These are phyloP conservation scores for Phyllotreta striolata DNA, from an alignment of 2,888 invertebrate species.

Conservation along the genomic window DNA sequence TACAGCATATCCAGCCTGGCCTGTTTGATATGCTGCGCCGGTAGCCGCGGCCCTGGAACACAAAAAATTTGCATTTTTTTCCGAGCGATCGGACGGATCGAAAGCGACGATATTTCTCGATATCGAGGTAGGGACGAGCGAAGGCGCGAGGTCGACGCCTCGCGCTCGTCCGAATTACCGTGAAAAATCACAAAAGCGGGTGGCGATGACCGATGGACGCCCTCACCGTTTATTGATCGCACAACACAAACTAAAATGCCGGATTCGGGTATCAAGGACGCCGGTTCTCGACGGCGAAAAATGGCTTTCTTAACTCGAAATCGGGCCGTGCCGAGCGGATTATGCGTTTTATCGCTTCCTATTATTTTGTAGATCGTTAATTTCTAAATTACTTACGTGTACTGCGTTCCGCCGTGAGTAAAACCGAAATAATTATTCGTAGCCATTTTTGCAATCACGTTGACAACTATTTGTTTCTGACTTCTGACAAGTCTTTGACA, in stretches of 20 bases:
- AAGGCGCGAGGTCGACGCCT: neutral
- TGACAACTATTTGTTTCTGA: conserved; percentile 37
- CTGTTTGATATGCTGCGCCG: conserved; percentile 83
- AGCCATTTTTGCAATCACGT: conserved; percentile 67
- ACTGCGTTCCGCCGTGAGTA: conserved; percentile 92
- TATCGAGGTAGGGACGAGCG: neutral
- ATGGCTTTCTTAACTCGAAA: conserved; percentile 2
- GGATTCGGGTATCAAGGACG: conserved; percentile 59
- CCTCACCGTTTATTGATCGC: conserved; percentile 57
- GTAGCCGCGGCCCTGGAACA: conserved; percentile 70
- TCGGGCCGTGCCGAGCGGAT: neutral
- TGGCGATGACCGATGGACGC: conserved; percentile 42
- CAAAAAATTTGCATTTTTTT: no score
- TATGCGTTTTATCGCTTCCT: neutral
- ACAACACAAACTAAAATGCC: conserved; percentile 53
- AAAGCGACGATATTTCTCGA: no score
- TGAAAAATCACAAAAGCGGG: conserved; percentile 19
- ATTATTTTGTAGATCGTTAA: conserved; percentile 3
- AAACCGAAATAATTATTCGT: conserved; percentile 96
- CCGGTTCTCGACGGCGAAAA: conserved; percentile 46
- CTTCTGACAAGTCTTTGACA: neutral
- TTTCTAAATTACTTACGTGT: conserved; percentile 71
- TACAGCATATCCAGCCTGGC: conserved; percentile 86
- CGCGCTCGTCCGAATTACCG: neutral
- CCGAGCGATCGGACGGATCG: no score